Evolutionary conservation across 2,888 invertebrate genomes (phyloP), one percentile per base, ranked within the genome.

Genomic region (Keiferia lycopersicella): DNA sequence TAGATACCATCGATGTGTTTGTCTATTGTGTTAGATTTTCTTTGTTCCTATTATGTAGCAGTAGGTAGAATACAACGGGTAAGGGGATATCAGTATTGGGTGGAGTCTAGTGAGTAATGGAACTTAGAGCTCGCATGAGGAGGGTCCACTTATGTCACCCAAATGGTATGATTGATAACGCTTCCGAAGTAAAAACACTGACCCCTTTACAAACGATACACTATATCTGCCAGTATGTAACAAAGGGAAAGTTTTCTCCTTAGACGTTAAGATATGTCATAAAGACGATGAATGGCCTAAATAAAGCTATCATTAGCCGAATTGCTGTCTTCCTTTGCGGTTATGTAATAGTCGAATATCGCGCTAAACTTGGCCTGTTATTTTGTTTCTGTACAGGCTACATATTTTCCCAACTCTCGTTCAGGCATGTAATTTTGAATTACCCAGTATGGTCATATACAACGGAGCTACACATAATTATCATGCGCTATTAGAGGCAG

Each of bases 141-240:
- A 91, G 90, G 91, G 91, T 89, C 87, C 89, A 88, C 89, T 91
- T 90, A 88, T 90, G 90, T 89, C 89, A 84, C 80, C 74, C 80
- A 81, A 84, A 86, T 84, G 79, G 80, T 87, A 90, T 91, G 91
- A 91, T 91, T 90, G 90, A 91, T 91, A 88, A 87, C 86, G 81
- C 78, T 80, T 77, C 78, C 77, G 71, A 75, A 78, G 82, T 85
- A 89, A 88, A 89, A 90, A 89, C 87, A 87, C 78, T 75, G 77
- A 75, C 81, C 51, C 51, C 81, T 81, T 83, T 83, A 78, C 39
- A 59, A 10, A 41, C 60, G n/a, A 60, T 60, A 60, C 41, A 39
- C 38, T 39, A 38, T 71, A 73, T 71, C 71, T 72, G 71, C 69
- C 68, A 77, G 71, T 78, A 74, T 69, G 65, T 48, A 18, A 30